Percentiles rank a stretch among this genome's conserved stretches.
These are phyloP conservation scores for Myotis davidii DNA, from an alignment of 2,113 vertebrate genomes.

Conservation along the genomic window DNA sequence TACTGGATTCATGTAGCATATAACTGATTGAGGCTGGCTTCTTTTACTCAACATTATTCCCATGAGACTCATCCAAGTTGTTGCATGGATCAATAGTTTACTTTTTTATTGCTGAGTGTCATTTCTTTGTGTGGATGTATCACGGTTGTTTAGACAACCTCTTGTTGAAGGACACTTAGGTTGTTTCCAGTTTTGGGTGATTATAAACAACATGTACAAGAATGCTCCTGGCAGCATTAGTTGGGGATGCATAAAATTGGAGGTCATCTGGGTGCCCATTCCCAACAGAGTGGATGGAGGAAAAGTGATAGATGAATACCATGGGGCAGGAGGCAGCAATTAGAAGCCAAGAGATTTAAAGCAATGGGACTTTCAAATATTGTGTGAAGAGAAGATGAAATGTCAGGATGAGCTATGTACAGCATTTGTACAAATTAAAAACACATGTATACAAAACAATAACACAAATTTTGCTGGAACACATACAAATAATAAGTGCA, in stretches of 20 bases:
- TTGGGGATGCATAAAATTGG: not conserved
- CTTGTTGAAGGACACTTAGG: not conserved
- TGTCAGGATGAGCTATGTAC: not conserved
- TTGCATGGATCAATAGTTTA: not conserved
- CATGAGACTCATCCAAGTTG: not conserved
- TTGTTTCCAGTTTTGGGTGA: not conserved
- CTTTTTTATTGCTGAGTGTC: not conserved
- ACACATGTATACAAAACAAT: not conserved
- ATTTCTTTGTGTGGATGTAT: not conserved
- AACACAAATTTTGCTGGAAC: not conserved
- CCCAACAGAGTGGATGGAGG: not conserved
- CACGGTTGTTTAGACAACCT: not conserved
- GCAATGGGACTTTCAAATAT: not conserved
- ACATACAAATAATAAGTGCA: not conserved
- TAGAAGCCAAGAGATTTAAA: not conserved
- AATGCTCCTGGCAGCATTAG: not conserved
- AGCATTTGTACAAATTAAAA: not conserved
- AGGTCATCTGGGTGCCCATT: not conserved
- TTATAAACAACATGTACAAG: not conserved
- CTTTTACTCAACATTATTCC: not conserved
- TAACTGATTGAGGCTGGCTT: not conserved
- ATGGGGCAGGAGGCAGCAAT: not conserved
- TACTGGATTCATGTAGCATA: not conserved
- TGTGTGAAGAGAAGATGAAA: not conserved
- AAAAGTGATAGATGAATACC: not conserved